A percentile compares a stretch with the other conserved stretches of the same genome.
These are phyloP conservation scores for Tetragnatha montana DNA, from an alignment of 2,888 invertebrate genomes.

Conservation along the genomic window DNA sequence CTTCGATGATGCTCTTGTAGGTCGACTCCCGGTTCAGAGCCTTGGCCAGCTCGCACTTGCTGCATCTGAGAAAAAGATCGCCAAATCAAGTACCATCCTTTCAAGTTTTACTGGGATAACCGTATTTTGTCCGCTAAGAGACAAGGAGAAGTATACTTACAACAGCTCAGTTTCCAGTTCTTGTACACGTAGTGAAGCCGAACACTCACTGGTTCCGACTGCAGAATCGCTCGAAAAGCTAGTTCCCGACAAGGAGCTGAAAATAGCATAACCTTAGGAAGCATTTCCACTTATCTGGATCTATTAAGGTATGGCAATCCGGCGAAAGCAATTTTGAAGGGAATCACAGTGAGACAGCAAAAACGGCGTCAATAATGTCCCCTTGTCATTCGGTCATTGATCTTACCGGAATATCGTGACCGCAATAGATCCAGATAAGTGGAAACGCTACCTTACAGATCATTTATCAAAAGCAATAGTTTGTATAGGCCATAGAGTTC, in stretches of 20 bases:
- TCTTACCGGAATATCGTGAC: too few relatives aligned
- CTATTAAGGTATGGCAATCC: too few relatives aligned
- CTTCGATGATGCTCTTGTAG: conserved; percentile 75
- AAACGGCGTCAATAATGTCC: too few relatives aligned
- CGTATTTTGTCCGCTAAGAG: neutral
- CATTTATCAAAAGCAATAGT: too few relatives aligned
- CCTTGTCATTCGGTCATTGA: too few relatives aligned
- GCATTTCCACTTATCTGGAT: too few relatives aligned
- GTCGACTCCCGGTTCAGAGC: conserved; percentile 76
- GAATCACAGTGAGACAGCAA: too few relatives aligned
- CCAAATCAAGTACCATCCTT: neutral
- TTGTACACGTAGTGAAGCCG: conserved; percentile 73
- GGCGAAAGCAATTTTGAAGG: too few relatives aligned
- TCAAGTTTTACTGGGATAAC: conserved; percentile 2
- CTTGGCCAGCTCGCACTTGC: conserved; percentile 76
- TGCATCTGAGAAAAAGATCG: conserved; percentile 73
- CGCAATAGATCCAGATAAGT: too few relatives aligned
- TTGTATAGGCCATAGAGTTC: too few relatives aligned
- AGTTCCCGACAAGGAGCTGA: conserved; percentile 73
- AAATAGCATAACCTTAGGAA: neutral
- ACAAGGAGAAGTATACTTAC: conserved; percentile 73
- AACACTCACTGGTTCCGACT: conserved; percentile 73
- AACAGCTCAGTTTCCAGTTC: conserved; percentile 76
- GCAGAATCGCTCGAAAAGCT: conserved; percentile 75
- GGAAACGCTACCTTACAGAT: too few relatives aligned